Evolutionary conservation across 2,113 vertebrate genomes (phyloP).

Genomic region (Promerops cafer): DNA sequence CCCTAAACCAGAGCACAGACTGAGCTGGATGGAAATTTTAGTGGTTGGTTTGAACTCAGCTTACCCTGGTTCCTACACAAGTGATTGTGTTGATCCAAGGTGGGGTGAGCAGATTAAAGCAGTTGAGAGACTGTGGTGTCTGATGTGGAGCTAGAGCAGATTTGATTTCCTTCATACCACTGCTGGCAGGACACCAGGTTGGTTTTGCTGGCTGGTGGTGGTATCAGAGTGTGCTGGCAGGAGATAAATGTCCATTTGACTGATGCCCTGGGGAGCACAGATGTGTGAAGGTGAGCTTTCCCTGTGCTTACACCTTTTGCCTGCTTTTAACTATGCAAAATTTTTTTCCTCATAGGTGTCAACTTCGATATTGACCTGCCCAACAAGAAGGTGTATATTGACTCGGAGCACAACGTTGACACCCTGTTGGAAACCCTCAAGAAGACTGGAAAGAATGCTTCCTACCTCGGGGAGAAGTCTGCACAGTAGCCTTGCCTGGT

Average conservation of each 20-base stretch:
- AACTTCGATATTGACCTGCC: conserved; percentile 90
- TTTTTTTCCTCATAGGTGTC: conserved; percentile 71
- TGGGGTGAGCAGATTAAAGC: not conserved
- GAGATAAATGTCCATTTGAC: not conserved
- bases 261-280: not conserved
- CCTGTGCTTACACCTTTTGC: not conserved
- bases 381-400: conserved; percentile 88
- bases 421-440: conserved; percentile 82
- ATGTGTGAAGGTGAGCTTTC: not conserved
- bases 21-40: not conserved
- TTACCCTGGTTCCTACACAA: not conserved
- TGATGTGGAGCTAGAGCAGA: not conserved
- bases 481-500: not conserved
- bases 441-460: conserved; percentile 88
- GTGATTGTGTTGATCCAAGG: not conserved
- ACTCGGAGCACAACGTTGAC: conserved; percentile 80
- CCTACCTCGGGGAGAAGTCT: conserved; percentile 77
- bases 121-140: not conserved
- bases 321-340: not conserved
- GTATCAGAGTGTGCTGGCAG: not conserved
- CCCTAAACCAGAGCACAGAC: not conserved
- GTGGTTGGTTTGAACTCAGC: not conserved
- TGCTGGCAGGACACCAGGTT: not conserved
- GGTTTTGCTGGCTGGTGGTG: not conserved
- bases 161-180: not conserved